Evolutionary conservation across 2,113 vertebrate genomes (phyloP).

Genomic region (Vicugna pacos): DNA sequence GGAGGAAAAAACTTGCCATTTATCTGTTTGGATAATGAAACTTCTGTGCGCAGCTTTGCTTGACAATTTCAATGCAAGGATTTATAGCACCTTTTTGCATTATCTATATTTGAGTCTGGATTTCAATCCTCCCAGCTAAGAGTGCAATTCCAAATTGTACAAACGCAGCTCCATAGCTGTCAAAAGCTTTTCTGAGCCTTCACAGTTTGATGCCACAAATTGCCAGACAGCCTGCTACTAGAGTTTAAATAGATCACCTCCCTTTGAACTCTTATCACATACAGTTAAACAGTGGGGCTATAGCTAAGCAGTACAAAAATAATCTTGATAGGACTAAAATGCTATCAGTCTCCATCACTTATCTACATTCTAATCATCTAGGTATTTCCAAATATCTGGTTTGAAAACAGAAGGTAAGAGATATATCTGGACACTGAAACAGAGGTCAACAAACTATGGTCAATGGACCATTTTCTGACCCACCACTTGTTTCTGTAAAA

Average conservation of each 20-base stretch:
- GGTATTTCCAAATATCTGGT: conserved; percentile 20
- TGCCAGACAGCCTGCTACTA: conserved; percentile 29
- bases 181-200: conserved; percentile 58
- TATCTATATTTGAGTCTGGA: conserved; percentile 17
- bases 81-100: conserved; percentile 32
- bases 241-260: conserved; percentile 48
- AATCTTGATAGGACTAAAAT: not conserved
- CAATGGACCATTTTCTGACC: not conserved
- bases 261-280: conserved; percentile 51
- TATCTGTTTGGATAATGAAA: conserved; percentile 23
- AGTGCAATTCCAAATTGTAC: not conserved
- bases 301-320: not conserved
- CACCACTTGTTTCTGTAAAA: not conserved
- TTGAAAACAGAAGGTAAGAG: not conserved
- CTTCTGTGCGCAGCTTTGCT: not conserved
- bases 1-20: not conserved
- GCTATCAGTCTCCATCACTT: not conserved
- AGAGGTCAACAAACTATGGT: not conserved
- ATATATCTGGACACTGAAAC: not conserved
- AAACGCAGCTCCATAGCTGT: conserved; percentile 48
- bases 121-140: conserved; percentile 30
- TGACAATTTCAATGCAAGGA: conserved; percentile 15
- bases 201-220: conserved; percentile 56
- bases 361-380: not conserved
- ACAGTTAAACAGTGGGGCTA: not conserved